Conservation (phyloP, 1,140 invertebrate genomes). For the Drosophila trapezifrons region DNA sequence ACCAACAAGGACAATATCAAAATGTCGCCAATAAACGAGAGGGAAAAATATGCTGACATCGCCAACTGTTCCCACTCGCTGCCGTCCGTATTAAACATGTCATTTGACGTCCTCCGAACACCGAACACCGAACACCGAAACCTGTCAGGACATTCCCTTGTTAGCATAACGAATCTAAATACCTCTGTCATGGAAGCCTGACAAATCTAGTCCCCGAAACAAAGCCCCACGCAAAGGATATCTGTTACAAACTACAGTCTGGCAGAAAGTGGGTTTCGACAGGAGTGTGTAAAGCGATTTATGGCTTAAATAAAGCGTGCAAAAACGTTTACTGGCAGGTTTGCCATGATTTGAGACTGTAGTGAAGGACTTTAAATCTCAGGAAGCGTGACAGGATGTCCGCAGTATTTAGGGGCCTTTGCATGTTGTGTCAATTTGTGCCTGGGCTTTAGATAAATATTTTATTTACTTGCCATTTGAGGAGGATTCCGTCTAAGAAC, state of each 20-base stretch:
- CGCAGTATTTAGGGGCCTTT: slow-evolving; percentile 12
- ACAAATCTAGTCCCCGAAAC: slow-evolving; percentile 35
- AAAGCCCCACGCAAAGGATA: slow-evolving; percentile 27
- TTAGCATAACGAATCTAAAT: slow-evolving; percentile 54
- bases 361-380: neutral
- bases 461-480: slow-evolving; percentile 47
- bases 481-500: neutral
- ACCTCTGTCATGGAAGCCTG: slow-evolving; percentile 37
- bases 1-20: slow-evolving; percentile 30
- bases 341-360: slow-evolving; percentile 3
- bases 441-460: slow-evolving; percentile 64
- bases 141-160: slow-evolving; percentile 37
- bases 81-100: slow-evolving; percentile 66
- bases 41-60: slow-evolving; percentile 74
- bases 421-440: slow-evolving; percentile 36
- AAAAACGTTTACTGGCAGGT: slow-evolving; percentile 21
- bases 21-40: slow-evolving; percentile 75
- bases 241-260: slow-evolving; percentile 15
- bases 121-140: slow-evolving; percentile 27
- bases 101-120: slow-evolving; percentile 47
- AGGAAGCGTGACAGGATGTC: slow-evolving; percentile 14
- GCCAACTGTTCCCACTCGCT: slow-evolving; percentile 67
- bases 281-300: slow-evolving; percentile 23
- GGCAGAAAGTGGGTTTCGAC: slow-evolving; percentile 3
- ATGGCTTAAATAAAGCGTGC: slow-evolving; percentile 27